phyloP scores from a whole-genome alignment of 2,888 invertebrate species.

The Andrena hattorfiana region DNA sequence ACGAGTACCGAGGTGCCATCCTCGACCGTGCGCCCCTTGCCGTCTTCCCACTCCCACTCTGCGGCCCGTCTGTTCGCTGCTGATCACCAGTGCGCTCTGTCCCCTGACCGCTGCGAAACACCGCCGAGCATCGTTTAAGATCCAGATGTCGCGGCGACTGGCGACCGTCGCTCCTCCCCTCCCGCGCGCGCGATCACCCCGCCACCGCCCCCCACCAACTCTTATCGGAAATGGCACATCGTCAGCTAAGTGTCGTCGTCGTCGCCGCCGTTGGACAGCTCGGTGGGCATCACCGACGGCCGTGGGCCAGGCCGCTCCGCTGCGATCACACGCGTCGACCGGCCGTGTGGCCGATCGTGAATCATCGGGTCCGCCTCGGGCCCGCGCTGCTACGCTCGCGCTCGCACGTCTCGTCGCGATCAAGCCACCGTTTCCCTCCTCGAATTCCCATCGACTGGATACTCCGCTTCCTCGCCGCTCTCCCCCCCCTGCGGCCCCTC shows the following conservation, averaged over 20 bases:
- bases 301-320: constrained; percentile 31
- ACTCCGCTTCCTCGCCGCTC: neutral
- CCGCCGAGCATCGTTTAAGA: constrained; percentile 33
- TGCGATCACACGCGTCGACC: constrained; percentile 18
- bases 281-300: constrained; percentile 34
- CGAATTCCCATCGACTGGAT: constrained; percentile 38
- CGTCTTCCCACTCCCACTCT: neutral
- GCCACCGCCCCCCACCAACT: neutral
- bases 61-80: neutral
- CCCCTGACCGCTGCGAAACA: neutral
- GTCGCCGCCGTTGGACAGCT: constrained; percentile 46
- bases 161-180: constrained; percentile 2
- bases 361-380: constrained; percentile 46
- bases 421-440: constrained; percentile 23
- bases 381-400: neutral
- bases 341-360: constrained; percentile 55
- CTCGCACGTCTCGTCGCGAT: constrained; percentile 36
- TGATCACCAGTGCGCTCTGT: constrained; percentile 40
- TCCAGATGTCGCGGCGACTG: constrained; percentile 34
- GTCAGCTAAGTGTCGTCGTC: constrained; percentile 49
- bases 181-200: neutral
- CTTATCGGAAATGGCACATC: constrained; percentile 40
- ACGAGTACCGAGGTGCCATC: constrained; percentile 65
- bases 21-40: constrained; percentile 23
- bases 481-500: too few relatives aligned